Base-by-base conservation (phyloP, 1,140 invertebrate species). In the Bathynomus jamesi region DNA sequence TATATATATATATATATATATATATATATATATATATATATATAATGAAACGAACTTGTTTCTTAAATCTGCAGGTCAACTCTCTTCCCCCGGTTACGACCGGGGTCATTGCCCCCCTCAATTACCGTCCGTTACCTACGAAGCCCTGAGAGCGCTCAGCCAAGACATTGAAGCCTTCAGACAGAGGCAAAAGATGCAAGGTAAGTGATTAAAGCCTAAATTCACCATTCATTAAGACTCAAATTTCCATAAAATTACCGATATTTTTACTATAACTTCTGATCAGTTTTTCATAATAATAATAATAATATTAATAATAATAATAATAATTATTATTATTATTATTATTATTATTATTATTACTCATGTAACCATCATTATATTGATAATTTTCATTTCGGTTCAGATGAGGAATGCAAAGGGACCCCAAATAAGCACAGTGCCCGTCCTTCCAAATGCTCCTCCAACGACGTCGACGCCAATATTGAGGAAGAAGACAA, bases 131-230 rank as follows among this genome's bases (percentile, higher is more conserved):
- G 65, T 76, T 27, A 76, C 75, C 13, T 76, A 76, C 67, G 71
- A 76, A 40, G 75, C 75, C 11, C 64, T 76, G 0, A 70, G 61
- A 60, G 71, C 75, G 2, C 75, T 76, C 17, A 67, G 75, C 2
- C 71, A 76, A 61, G 75, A 76, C 40, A 76, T 76, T 10, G 67
- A 73, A 17, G 75, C 75, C 29, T 76, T 76, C 71, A 60, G 71
- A 32, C 71, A 70, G n/a, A 29, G 46, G 10, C 75, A 76, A 28
- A 65, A 76, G 24, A 61, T 73, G 24, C 40, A 69, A 62, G 75
- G 75, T 76, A 40, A 32, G 65, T 29, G 4, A 25, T 2, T 7
- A n/a, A n/a, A n/a, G n/a, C n/a, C n/a, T n/a, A n/a, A n/a, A 13
- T n/a, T 53, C 46, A 53, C n/a, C 11, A n/a, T 53, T 53, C 11